These are phyloP conservation scores for Diprion similis DNA, from an alignment of 1,140 invertebrate species.

Conservation along the genomic window DNA sequence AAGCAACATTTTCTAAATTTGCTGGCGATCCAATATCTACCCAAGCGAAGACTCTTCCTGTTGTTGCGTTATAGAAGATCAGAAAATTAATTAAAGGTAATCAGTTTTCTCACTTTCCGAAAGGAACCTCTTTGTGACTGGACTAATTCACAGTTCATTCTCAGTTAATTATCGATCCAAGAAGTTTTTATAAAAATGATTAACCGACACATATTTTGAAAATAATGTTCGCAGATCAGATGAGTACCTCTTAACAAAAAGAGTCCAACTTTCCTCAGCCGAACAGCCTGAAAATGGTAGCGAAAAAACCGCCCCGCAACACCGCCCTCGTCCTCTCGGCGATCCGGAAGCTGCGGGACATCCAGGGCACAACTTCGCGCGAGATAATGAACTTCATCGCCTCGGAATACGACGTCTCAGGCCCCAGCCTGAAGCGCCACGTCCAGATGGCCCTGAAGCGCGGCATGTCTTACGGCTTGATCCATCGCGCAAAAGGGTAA, in stretches of 20 bases:
- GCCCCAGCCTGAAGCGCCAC: conserved; percentile 37
- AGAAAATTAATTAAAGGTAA: neutral
- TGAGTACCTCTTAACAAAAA: neutral
- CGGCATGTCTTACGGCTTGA: conserved; percentile 44
- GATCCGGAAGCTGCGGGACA: conserved; percentile 48
- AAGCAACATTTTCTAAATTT: neutral
- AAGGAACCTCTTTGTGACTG: no score
- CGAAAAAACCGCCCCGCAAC: conserved; percentile 40
- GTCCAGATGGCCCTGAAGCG: conserved; percentile 47
- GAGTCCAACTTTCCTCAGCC: neutral
- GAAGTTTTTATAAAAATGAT: no score
- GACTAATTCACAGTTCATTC: no score
- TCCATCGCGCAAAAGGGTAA: conserved; percentile 1
- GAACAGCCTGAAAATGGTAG: conserved; percentile 1
- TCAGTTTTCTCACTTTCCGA: no score
- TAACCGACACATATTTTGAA: neutral
- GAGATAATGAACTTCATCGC: conserved; percentile 55
- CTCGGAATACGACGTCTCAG: conserved; percentile 46
- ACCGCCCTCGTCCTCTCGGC: conserved; percentile 51
- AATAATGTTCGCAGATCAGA: neutral
- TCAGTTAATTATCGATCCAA: no score
- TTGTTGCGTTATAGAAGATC: neutral
- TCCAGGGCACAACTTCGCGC: conserved; percentile 48
- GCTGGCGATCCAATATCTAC: neutral
- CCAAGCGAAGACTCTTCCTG: neutral